These are phyloP conservation scores for Augochlora pura DNA, from an alignment of 1,140 invertebrate species.

Conservation along the genomic window DNA sequence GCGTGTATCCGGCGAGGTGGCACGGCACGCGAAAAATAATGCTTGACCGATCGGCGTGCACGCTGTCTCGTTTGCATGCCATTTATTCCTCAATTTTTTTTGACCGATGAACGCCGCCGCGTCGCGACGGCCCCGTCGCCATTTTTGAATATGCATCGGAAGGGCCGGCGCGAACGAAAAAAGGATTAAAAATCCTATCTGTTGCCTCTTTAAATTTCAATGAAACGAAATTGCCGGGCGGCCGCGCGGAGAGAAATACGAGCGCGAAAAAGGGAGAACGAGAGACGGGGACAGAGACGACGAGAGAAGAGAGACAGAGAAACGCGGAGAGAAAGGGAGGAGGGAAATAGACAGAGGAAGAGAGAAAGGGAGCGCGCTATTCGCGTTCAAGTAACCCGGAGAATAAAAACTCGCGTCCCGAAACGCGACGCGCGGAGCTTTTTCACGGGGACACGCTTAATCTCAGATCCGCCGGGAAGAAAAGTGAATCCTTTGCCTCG, in stretches of 20 bases:
- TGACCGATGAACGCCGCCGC: neutral
- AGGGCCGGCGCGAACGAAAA: neutral
- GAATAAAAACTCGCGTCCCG: slow-evolving; percentile 10
- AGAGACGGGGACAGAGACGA: no score
- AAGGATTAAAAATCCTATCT: neutral
- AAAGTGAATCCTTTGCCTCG: slow-evolving; percentile 15
- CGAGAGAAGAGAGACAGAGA: no score
- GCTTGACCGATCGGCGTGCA: neutral
- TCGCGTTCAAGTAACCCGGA: neutral
- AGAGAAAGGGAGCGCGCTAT: neutral
- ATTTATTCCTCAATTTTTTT: neutral
- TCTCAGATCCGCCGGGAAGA: neutral
- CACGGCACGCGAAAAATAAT: slow-evolving; percentile 24
- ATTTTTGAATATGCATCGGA: neutral
- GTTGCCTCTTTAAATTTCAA: neutral
- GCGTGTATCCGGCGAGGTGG: neutral
- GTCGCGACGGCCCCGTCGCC: no score
- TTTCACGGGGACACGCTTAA: slow-evolving; percentile 10
- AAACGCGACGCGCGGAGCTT: neutral
- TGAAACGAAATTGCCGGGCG: neutral
- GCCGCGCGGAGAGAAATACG: neutral
- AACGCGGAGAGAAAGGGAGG: no score
- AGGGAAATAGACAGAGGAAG: no score
- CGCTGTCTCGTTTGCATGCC: neutral
- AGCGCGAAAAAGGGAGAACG: no score